Conservation (phyloP, 1,140 invertebrate genomes). For the Saxidomus purpurata region DNA sequence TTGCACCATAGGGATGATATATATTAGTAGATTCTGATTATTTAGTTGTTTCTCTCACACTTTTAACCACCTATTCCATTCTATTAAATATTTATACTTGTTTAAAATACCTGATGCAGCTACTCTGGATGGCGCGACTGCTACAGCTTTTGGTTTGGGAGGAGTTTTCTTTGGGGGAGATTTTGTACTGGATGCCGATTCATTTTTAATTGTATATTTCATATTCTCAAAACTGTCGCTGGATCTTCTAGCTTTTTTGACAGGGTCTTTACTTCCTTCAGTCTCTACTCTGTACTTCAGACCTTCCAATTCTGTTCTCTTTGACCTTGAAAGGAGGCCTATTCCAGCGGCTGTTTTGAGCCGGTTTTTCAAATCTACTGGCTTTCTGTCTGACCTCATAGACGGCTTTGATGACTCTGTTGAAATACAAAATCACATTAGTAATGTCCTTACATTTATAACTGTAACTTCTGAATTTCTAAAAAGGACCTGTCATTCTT, state of each 20-base stretch:
- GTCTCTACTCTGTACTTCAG: neutral
- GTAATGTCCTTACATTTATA: neutral
- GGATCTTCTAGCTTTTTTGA: slow-evolving; percentile 26
- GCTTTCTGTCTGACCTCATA: slow-evolving; percentile 46
- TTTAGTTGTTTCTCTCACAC: too few species aligned
- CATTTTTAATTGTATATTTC: slow-evolving; percentile 55
- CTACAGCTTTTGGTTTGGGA: slow-evolving; percentile 18
- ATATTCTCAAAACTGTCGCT: slow-evolving; percentile 52
- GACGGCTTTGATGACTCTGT: slow-evolving; percentile 1
- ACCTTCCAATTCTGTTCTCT: slow-evolving; percentile 6
- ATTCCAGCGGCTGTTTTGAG: slow-evolving; percentile 59
- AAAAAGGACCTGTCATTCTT: too few species aligned
- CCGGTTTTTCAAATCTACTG: slow-evolving; percentile 37
- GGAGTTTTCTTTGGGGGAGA: slow-evolving; percentile 30
- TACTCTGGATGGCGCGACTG: slow-evolving; percentile 33
- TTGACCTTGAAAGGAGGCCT: slow-evolving; percentile 47
- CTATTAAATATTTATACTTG: too few species aligned
- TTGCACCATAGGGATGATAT: too few species aligned
- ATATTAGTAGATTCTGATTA: too few species aligned
- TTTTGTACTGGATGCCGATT: neutral
- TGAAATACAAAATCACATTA: neutral
- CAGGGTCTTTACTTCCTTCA: neutral
- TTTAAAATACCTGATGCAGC: slow-evolving; percentile 50
- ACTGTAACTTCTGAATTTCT: too few species aligned
- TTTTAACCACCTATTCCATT: too few species aligned